Percentiles rank a stretch among this genome's conserved stretches.
Conservation (phyloP, 1,140 invertebrate species). For the Ylistrum balloti region DNA sequence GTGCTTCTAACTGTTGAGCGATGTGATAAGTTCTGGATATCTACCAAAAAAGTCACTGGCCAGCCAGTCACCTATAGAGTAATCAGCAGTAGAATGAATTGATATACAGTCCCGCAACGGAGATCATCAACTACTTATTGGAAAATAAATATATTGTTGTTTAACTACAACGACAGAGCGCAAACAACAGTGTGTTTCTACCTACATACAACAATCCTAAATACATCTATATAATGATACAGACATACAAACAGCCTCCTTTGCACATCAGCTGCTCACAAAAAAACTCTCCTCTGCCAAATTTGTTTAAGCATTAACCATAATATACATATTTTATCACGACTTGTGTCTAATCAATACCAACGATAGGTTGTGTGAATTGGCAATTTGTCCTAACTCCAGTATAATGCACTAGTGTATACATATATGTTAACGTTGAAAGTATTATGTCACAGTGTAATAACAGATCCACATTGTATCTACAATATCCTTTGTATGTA, state of each 20-base stretch:
- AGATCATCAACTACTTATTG: not conserved
- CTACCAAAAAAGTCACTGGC: not conserved
- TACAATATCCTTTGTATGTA: too few relatives aligned
- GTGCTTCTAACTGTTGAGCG: not conserved
- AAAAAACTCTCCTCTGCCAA: not conserved
- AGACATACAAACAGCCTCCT: not conserved
- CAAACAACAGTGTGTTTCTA: not conserved
- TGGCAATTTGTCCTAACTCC: too few relatives aligned
- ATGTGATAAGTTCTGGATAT: not conserved
- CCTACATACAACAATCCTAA: not conserved
- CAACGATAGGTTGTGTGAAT: too few relatives aligned
- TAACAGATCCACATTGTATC: too few relatives aligned
- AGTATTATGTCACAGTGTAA: too few relatives aligned
- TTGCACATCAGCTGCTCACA: too few relatives aligned
- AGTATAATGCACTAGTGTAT: too few relatives aligned
- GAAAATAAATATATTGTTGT: not conserved
- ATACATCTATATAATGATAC: not conserved
- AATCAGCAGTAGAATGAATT: not conserved
- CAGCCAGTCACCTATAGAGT: not conserved
- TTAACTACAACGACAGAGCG: not conserved
- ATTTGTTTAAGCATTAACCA: not conserved
- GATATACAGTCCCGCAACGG: not conserved
- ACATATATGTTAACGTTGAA: too few relatives aligned
- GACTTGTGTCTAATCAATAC: too few relatives aligned
- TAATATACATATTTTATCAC: too few relatives aligned